Evolutionary conservation across 2,113 vertebrate species (phyloP).

Genomic region (Aphyosemion australe): DNA sequence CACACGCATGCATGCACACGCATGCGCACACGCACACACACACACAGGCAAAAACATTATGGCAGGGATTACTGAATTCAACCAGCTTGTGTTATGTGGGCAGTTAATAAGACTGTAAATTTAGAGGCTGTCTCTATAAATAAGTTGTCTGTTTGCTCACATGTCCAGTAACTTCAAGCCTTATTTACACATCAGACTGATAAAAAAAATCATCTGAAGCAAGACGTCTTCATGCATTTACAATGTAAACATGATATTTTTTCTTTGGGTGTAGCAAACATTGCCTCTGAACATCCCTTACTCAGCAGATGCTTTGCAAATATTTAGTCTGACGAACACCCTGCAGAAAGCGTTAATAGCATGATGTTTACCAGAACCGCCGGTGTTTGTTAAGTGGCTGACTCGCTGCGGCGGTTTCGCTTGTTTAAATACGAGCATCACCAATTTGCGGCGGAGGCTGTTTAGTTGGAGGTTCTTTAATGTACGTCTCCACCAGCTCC

Average conservation of each 20-base stretch:
- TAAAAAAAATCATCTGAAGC: neutral
- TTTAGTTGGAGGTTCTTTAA: conserved; percentile 48
- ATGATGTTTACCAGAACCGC: conserved; percentile 50
- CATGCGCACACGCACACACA: too few species aligned
- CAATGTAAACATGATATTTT: conserved; percentile 6
- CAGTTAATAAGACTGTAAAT: conserved; percentile 47
- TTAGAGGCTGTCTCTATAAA: conserved; percentile 44
- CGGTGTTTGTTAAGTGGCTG: conserved; percentile 58
- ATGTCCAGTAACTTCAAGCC: conserved; percentile 21
- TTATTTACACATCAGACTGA: conserved; percentile 4
- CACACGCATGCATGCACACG: too few species aligned
- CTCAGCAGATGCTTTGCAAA: conserved; percentile 48
- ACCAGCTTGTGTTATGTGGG: conserved; percentile 25
- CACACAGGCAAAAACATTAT: too few species aligned
- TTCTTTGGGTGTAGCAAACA: neutral
- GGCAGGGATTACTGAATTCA: too few species aligned
- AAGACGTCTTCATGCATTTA: neutral
- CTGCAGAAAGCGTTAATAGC: conserved; percentile 48
- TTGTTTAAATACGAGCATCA: conserved; percentile 48
- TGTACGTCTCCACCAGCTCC: conserved; percentile 62
- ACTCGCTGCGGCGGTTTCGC: conserved; percentile 24
- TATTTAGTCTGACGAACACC: conserved; percentile 45
- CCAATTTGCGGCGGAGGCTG: conserved; percentile 35
- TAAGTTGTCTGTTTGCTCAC: conserved; percentile 18
- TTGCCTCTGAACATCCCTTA: conserved; percentile 15